A percentile compares a stretch with the other conserved stretches of the same genome.
phyloP scores from a whole-genome alignment of 2,113 vertebrate genomes.

The Hepsetus odoe region DNA sequence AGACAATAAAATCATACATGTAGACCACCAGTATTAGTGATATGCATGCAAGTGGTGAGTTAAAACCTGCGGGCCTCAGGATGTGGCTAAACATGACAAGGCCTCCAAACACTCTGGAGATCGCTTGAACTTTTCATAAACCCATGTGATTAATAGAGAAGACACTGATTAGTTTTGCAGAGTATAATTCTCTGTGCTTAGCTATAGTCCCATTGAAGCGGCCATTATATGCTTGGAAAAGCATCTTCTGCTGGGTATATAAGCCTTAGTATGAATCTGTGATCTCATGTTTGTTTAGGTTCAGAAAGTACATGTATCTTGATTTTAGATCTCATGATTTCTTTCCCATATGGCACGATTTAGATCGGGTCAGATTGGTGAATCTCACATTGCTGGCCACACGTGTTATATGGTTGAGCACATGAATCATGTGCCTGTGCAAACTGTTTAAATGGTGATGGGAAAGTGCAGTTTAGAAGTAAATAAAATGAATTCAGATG shows the following conservation, averaged over 20 bases:
- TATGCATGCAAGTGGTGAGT: background rate
- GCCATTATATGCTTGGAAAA: conserved; percentile 19
- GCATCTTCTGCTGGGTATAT: conserved; percentile 10
- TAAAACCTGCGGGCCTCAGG: conserved; percentile 7
- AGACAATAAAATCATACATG: background rate
- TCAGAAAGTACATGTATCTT: background rate
- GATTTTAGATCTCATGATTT: conserved; percentile 9
- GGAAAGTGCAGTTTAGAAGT: background rate
- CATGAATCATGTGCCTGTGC: conserved; percentile 23
- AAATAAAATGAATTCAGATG: conserved; percentile 19
- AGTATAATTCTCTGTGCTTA: conserved; percentile 28
- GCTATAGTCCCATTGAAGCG: conserved; percentile 18
- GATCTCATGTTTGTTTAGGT: conserved; percentile 37
- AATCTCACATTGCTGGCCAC: conserved; percentile 30
- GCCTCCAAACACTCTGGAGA: conserved; percentile 13
- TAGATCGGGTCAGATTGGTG: background rate
- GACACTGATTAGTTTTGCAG: conserved; percentile 37
- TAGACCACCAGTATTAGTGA: conserved; percentile 7
- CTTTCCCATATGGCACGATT: conserved; percentile 18
- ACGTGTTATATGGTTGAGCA: background rate
- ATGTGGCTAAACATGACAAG: conserved; percentile 29
- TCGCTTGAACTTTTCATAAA: conserved; percentile 35
- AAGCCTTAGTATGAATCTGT: conserved; percentile 13
- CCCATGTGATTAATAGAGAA: conserved; percentile 27
- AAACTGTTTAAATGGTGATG: conserved; percentile 1